Evolutionary conservation across 2,888 invertebrate genomes (phyloP).

Genomic region (Diabrotica balteata): DNA sequence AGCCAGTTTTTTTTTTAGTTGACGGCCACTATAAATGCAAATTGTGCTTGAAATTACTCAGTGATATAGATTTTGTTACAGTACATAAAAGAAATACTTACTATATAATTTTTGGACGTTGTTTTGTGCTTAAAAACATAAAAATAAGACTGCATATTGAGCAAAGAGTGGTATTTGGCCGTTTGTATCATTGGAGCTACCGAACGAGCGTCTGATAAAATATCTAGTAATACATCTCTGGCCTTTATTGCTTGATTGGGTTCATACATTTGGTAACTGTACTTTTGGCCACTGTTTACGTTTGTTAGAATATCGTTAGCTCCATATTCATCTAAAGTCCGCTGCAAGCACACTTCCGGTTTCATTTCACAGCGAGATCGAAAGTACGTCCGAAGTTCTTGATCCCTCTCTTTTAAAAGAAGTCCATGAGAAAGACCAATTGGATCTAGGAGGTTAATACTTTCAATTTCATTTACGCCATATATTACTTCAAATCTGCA

Average conservation of each 20-base stretch:
- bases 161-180: slow-evolving; percentile 76
- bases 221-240: slow-evolving; percentile 81
- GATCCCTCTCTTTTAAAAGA: slow-evolving; percentile 76
- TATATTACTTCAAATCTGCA: slow-evolving; percentile 84
- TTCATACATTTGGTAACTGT: slow-evolving; percentile 41
- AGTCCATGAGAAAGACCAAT: slow-evolving; percentile 77
- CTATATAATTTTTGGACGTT: slow-evolving; percentile 78
- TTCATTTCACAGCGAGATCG: slow-evolving; percentile 80
- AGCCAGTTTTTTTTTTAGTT: too few species aligned
- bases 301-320: slow-evolving; percentile 39
- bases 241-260: slow-evolving; percentile 51
- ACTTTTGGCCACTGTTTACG: slow-evolving; percentile 37
- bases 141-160: slow-evolving; percentile 82
- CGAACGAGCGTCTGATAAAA: slow-evolving; percentile 88
- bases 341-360: slow-evolving; percentile 70
- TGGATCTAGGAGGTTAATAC: slow-evolving; percentile 77
- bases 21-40: too few species aligned
- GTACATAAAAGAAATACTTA: slow-evolving; percentile 62
- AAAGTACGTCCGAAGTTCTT: slow-evolving; percentile 78
- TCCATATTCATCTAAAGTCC: slow-evolving; percentile 69
- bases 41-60: too few species aligned
- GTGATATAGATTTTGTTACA: too few species aligned
- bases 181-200: slow-evolving; percentile 82
- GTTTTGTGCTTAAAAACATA: slow-evolving; percentile 89
- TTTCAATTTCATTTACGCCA: slow-evolving; percentile 84